phyloP scores from a whole-genome alignment of 2,888 invertebrate genomes.

The Ellobium chinense region DNA sequence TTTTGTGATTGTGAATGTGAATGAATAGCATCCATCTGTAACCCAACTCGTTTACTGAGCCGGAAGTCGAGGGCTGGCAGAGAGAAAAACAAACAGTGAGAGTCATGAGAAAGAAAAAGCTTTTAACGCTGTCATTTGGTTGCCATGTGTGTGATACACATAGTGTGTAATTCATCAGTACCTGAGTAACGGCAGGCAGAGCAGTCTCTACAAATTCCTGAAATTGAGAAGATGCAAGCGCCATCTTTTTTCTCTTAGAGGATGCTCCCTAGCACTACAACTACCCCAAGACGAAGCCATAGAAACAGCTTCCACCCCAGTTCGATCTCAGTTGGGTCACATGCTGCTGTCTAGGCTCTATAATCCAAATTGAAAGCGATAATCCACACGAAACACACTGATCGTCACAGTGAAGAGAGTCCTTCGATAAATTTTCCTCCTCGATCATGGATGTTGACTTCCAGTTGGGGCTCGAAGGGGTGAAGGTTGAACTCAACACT shows the following conservation, averaged over 20 bases:
- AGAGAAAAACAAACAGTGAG: too few species aligned
- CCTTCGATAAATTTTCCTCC: background rate
- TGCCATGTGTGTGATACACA: too few species aligned
- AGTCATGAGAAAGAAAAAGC: too few species aligned
- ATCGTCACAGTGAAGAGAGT: slow-evolving; percentile 30
- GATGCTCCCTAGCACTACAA: slow-evolving; percentile 43
- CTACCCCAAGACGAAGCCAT: slow-evolving; percentile 46
- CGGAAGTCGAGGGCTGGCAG: background rate
- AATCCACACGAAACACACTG: slow-evolving; percentile 14
- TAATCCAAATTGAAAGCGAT: background rate
- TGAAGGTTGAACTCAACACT: too few species aligned
- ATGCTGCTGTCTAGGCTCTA: slow-evolving; percentile 30
- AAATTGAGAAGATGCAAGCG: slow-evolving; percentile 54
- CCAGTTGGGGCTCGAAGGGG: slow-evolving; percentile 45
- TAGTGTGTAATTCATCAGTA: slow-evolving; percentile 33
- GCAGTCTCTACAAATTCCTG: slow-evolving; percentile 55
- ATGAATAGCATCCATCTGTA: too few species aligned
- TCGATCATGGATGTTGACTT: slow-evolving; percentile 52
- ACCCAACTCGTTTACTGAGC: background rate
- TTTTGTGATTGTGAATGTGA: too few species aligned
- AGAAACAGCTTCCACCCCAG: slow-evolving; percentile 28
- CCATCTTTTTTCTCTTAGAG: slow-evolving; percentile 52
- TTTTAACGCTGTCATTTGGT: too few species aligned
- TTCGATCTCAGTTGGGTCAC: slow-evolving; percentile 31
- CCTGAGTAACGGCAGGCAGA: slow-evolving; percentile 61